Percentiles rank a stretch among this genome's conserved stretches.
Conservation (phyloP, 2,888 invertebrate species). For the Acleris cristana region DNA sequence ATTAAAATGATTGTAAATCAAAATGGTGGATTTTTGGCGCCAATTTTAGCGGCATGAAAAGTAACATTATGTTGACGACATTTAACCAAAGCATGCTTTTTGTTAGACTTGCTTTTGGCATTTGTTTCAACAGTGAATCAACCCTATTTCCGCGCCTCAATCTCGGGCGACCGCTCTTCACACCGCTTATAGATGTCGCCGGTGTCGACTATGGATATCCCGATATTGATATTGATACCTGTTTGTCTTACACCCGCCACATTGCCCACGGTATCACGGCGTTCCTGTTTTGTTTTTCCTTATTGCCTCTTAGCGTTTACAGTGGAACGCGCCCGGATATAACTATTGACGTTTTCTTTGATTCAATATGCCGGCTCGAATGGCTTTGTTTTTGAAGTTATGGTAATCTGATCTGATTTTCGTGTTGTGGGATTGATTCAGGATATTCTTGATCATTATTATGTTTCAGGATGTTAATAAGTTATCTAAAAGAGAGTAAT, state of each 20-base stretch:
- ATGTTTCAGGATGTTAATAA: too few species aligned
- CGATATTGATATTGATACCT: slow-evolving; percentile 65
- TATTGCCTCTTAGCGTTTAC: slow-evolving; percentile 52
- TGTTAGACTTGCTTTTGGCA: too few species aligned
- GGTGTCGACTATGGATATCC: slow-evolving; percentile 59
- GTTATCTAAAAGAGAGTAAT: too few species aligned
- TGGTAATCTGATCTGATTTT: slow-evolving; percentile 21
- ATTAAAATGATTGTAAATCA: too few species aligned
- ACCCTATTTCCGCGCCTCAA: slow-evolving; percentile 43
- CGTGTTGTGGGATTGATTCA: neutral
- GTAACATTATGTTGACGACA: too few species aligned
- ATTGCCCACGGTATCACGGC: slow-evolving; percentile 58
- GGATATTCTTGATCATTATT: too few species aligned
- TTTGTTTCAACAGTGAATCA: neutral
- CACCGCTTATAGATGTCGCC: slow-evolving; percentile 63
- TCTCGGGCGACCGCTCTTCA: slow-evolving; percentile 53
- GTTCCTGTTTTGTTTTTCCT: slow-evolving; percentile 59
- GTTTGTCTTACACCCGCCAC: slow-evolving; percentile 68
- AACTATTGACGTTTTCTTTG: slow-evolving; percentile 57
- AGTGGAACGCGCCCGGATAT: slow-evolving; percentile 53
- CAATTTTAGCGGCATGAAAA: too few species aligned
- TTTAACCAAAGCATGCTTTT: too few species aligned
- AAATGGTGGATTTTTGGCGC: too few species aligned
- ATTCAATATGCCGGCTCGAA: slow-evolving; percentile 36
- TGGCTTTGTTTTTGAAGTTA: slow-evolving; percentile 30